Conservation (phyloP, 2,113 vertebrate genomes). For the Neotragus pygmaeus region DNA sequence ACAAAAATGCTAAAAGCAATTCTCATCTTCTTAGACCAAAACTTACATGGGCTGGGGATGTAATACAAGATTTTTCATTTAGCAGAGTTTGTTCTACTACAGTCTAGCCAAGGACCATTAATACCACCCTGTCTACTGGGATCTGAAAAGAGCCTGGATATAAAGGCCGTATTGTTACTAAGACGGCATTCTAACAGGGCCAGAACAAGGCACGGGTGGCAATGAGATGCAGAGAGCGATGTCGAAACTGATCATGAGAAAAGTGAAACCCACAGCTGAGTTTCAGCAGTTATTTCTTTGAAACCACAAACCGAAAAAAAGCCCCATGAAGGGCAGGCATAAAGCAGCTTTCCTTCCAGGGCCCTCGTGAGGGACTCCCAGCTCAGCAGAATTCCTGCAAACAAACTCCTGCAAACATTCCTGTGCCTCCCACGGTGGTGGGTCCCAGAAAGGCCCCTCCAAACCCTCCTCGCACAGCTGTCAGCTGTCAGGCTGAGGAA, state of each 20-base stretch:
- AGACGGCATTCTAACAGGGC: neutral
- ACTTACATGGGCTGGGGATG: neutral
- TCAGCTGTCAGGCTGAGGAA: neutral
- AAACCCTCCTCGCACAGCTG: neutral
- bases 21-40: neutral
- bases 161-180: neutral
- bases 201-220: fast-evolving
- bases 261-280: constrained; percentile 34
- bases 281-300: neutral
- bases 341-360: neutral
- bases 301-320: neutral
- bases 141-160: neutral
- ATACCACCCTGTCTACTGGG: neutral
- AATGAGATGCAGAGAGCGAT: neutral
- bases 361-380: neutral
- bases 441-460: neutral
- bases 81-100: neutral
- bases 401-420: constrained; percentile 1
- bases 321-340: neutral
- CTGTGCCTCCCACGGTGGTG: neutral
- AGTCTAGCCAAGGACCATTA: neutral
- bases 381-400: neutral
- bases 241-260: neutral
- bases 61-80: neutral
- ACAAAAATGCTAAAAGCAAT: neutral